These are phyloP conservation scores for Agrotis puta DNA, from an alignment of 2,888 invertebrate genomes.

Conservation along the genomic window DNA sequence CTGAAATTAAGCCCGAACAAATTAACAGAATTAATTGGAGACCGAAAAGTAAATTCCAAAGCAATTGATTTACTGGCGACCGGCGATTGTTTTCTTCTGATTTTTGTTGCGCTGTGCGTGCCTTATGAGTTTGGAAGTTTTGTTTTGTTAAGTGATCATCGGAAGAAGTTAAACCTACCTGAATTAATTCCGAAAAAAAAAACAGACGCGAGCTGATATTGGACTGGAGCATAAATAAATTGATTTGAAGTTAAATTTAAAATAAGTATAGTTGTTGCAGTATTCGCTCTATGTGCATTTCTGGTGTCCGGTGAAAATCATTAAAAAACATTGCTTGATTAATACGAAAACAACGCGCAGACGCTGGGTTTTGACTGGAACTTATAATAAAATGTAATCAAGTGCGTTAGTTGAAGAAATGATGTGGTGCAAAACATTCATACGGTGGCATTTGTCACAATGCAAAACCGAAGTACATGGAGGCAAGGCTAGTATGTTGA, in stretches of 20 bases:
- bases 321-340: neutral
- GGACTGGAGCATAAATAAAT: no score
- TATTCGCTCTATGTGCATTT: neutral
- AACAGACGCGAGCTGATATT: no score
- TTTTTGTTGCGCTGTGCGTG: neutral
- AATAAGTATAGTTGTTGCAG: neutral
- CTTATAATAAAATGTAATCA: conserved; percentile 5
- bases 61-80: neutral
- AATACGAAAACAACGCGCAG: neutral
- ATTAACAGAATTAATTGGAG: no score
- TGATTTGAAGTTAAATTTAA: neutral
- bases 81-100: neutral
- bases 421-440: conserved; percentile 52
- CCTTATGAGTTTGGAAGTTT: no score
- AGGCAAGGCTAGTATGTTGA: conserved; percentile 41
- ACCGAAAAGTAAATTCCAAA: no score
- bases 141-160: no score
- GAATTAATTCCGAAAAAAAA: no score
- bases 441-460: conserved; percentile 30
- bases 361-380: neutral
- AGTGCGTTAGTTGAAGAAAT: conserved; percentile 8
- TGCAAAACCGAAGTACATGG: conserved; percentile 12
- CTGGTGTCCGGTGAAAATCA: neutral
- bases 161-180: no score
- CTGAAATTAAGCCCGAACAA: no score